Base-by-base conservation (phyloP, 2,888 invertebrate species). In the Nemapogon koenigi region DNA sequence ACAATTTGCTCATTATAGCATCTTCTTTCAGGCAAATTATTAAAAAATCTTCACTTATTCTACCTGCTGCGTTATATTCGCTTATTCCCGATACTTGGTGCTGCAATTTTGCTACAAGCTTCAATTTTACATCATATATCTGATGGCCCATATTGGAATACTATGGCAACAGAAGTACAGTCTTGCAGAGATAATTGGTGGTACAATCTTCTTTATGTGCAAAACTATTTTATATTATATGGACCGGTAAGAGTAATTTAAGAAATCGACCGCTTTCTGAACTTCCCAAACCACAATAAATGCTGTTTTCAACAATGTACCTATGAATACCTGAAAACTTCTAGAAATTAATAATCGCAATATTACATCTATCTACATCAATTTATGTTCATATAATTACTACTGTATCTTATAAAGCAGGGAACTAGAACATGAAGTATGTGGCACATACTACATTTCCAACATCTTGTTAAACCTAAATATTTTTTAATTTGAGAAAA, bases 141-240 rank as follows among this genome's bases (percentile, higher is more conserved):
- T 1, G 64, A 62, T 37, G 57, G 59, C 0, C 67, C 67, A 0
- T 55, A 68, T 63, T 52, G 83, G 83, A 2, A 67, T 57, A 43
- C 55, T 57, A 43, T 81, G 51, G 82, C 55, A 1, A 30, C 22
- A 2, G 48, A 53, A 2, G 40, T 53, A 0, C 55, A 59, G 3
- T 53, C 53, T 46, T 82, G 82, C 47, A 49, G 62, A 8, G 46
- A 45, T 1, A 58, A 65, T 41, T 82, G 82, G 82, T 83, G 82
- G 82, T 42, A 66, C 1, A 53, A 62, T 1, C 37, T 82, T 10
- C 51, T 82, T 1, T 78, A 81, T 48, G 51, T 81, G 3, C 81
- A 82, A 46, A 82, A 82, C 45, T 80, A 72, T 45, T 60, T 67
- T 2, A 64, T 66, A 31, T 44, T 52, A 8, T n/a, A 48, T 3